Evolutionary conservation across 1,140 invertebrate genomes (phyloP).

Genomic region (Protaetia brevitarsis): DNA sequence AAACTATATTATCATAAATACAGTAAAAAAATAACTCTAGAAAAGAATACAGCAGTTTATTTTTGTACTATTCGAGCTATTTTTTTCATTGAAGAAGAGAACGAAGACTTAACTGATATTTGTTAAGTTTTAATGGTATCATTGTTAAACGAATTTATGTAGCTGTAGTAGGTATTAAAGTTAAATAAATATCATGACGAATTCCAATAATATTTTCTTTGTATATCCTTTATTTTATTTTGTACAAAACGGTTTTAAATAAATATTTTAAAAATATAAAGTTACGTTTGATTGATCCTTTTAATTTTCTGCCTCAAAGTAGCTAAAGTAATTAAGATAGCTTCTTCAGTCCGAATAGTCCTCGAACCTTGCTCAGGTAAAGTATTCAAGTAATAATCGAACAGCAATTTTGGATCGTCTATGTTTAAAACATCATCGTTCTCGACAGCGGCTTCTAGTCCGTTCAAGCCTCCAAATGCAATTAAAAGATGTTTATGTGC

Average conservation of each 20-base stretch:
- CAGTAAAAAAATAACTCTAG: constrained; percentile 9
- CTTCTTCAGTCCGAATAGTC: constrained; percentile 96
- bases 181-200: constrained; percentile 14
- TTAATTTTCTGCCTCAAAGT: constrained; percentile 64
- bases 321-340: constrained; percentile 78
- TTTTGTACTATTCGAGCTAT: constrained; percentile 18
- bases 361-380: constrained; percentile 89
- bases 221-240: too few relatives aligned
- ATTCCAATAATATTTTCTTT: neutral
- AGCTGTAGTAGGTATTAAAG: constrained; percentile 14
- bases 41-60: constrained; percentile 5
- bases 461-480: constrained; percentile 91
- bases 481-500: constrained; percentile 76
- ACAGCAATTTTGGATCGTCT: constrained; percentile 78
- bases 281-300: constrained; percentile 39
- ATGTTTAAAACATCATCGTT: constrained; percentile 73
- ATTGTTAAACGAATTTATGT: constrained; percentile 24
- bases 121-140: constrained; percentile 21
- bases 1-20: constrained; percentile 17
- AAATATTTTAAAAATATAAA: neutral
- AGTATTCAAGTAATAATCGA: constrained; percentile 90
- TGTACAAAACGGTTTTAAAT: too few relatives aligned
- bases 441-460: constrained; percentile 85
- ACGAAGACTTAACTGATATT: constrained; percentile 21
- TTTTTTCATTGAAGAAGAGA: constrained; percentile 21